Evolutionary conservation across 2,888 invertebrate species (phyloP), one percentile per base, ranked within the genome.

Genomic region (Perizoma affinitatum): DNA sequence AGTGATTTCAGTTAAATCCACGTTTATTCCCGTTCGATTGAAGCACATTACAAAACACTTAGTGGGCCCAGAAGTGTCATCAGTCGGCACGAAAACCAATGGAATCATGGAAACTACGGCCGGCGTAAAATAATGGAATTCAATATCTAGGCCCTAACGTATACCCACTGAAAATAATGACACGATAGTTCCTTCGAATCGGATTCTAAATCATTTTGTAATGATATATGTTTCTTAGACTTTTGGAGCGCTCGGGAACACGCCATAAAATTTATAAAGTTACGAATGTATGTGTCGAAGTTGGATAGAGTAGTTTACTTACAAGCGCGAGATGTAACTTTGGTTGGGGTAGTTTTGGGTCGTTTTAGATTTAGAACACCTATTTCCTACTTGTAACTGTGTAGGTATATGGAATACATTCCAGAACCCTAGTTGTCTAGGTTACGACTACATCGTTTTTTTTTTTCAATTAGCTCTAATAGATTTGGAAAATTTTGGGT

Each of bases 31-130:
- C 58, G 65, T 63, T 70, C 69, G 68, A 65, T 70, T 70, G 68
- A 61, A 66, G 65, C 63, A 61, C 69, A 68, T 70, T 68, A 68
- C 61, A 66, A 70, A 70, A 66, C 68, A 70, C 69, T 70, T 70
- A 68, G 69, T 66, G 63, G 11, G 40, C 54, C 60, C 40, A 47
- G 52, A 54, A 48, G 44, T 58, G 51, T 58, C 63, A 63, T 45
- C 58, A 63, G 54, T 54, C 46, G 50, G 43, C 54, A 44, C 35
- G 43, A 48, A 56, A 33, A 53, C 48, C 43, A 45, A 46, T 44
- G 45, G 47, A 52, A 61, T 44, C 40, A 43, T 38, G 42, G 48
- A 54, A 43, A 48, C 58, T 35, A 45, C 40, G 7, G 5, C 11
- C 34, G 0, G 34, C 38, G 44, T 54, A 44, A 49, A 45, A 45